Evolutionary conservation across 2,113 vertebrate genomes (phyloP), one percentile per base, ranked within the genome.

Genomic region (Osmerus mordax): DNA sequence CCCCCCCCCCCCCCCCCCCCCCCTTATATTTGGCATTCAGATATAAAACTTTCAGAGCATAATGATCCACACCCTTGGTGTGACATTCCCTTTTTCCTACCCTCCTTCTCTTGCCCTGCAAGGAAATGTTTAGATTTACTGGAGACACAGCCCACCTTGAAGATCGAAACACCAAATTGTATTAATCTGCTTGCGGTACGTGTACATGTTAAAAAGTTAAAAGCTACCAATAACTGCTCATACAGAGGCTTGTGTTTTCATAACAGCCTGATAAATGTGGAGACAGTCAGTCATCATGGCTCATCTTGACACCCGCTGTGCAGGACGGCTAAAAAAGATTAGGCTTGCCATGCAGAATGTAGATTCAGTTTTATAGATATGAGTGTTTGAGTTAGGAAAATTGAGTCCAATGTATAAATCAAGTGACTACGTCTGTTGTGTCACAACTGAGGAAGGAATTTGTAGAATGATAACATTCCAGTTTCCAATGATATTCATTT

Each of bases 21-120:
- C n/a, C 70, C 77, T 69, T 7, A 47, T 62, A 78, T 86, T 83
- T 87, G 86, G 84, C 86, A 85, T 87, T 88, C 83, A 81, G 81
- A 87, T 86, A 71, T 51, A 8, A 61, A 28, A 16, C 69, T 72
- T 84, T 80, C 74, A 63, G 56, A 81, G 65, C 68, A 85, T 85
- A 87, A 86, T 80, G 78, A 82, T 73, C 72, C 72, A 73, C 76
- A 75, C 76, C 86, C 81, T 87, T 74, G 74, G 82, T 77, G 73
- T 83, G 82, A 82, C 85, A 83, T 87, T 84, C 80, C 70, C 69
- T 72, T 72, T 60, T 78, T 63, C 73, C 65, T 64, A 55, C 63
- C 73, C 69, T 47, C 70, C 70, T 47, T 69, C 68, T 78, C 59
- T 76, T 65, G 61, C 21, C 69, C 66, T 72, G 70, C 65, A 75